Percentiles rank a stretch among this genome's conserved stretches.
phyloP scores from a whole-genome alignment of 2,113 vertebrate genomes.

The Gnathonemus echidnorhynchus region DNA sequence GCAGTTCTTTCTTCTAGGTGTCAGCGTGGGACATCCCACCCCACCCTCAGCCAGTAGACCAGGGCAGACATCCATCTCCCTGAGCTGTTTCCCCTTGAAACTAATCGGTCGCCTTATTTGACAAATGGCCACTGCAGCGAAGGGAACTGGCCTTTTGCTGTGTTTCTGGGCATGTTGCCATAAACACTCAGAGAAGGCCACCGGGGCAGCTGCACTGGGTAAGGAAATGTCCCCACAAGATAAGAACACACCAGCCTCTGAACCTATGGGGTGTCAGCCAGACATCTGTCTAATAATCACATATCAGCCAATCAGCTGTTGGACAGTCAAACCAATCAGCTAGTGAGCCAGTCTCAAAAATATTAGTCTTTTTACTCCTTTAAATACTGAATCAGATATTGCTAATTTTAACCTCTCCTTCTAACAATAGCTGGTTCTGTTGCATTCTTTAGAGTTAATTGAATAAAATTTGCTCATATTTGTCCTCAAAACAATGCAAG shows the following conservation, averaged over 20 bases:
- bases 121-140: conserved; percentile 9
- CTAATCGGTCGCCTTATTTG: not conserved
- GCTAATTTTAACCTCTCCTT: not conserved
- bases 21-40: not conserved
- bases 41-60: not conserved
- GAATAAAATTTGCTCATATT: not conserved
- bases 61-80: not conserved
- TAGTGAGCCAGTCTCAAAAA: not conserved
- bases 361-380: not conserved
- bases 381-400: not conserved
- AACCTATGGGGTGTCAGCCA: not conserved
- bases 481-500: not conserved
- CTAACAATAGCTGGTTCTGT: not conserved
- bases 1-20: not conserved
- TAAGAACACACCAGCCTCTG: not conserved
- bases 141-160: conserved; percentile 1
- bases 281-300: not conserved
- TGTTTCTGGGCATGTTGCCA: not conserved
- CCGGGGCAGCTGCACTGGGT: not conserved
- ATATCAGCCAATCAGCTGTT: not conserved
- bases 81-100: not conserved
- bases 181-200: not conserved
- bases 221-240: not conserved
- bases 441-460: not conserved
- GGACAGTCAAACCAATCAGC: not conserved